Evolutionary conservation across 2,797 vertebrate species (phyloP), one percentile per base, ranked within the genome.

Genomic region (Sebastes steindachneri): DNA sequence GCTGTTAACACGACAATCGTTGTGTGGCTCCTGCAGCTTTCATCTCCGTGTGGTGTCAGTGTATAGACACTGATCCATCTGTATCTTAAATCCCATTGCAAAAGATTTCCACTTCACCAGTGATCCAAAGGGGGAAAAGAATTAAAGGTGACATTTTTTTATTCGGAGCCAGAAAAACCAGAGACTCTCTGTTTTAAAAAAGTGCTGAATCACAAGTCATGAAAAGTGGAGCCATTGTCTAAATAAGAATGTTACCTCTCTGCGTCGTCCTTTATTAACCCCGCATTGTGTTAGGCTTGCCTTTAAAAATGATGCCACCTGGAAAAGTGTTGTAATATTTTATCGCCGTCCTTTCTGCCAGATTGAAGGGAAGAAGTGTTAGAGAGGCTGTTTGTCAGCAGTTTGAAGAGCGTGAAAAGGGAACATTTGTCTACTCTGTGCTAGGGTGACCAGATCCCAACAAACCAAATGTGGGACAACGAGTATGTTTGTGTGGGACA

Each of bases 191-290:
- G 23, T 29, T 60, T 54, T 25, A 8, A 59, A 74, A 60, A 80
- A 68, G 21, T 78, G 79, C 84, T 74, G 81, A 83, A 68, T 87
- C 80, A 75, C 62, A 45, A 76, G 28, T n/a, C 11, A 25, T 65
- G 7, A 68, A 28, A 53, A 26, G 5, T 65, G 77, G 55, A 77
- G 74, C 69, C 60, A 80, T 90, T 90, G 88, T 74, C 77, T 60
- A 14, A 59, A 77, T 3, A 9, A 25, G 14, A 72, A 54, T 57
- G 35, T 69, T 33, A 57, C 65, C 19, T 77, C 58, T 26, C 7
- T 77, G 68, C 31, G 41, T 68, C 33, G 41, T 78, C 76, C 14
- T 63, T 66, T n/a, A 31, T 58, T 45, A 31, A 37, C 45, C 68
- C 17, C 26, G 21, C 41, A 33, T 45, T 64, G 31, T 55, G 58